Evolutionary conservation across 1,140 invertebrate species (phyloP), one percentile per base, ranked within the genome.

Genomic region (Nebria ingens): DNA sequence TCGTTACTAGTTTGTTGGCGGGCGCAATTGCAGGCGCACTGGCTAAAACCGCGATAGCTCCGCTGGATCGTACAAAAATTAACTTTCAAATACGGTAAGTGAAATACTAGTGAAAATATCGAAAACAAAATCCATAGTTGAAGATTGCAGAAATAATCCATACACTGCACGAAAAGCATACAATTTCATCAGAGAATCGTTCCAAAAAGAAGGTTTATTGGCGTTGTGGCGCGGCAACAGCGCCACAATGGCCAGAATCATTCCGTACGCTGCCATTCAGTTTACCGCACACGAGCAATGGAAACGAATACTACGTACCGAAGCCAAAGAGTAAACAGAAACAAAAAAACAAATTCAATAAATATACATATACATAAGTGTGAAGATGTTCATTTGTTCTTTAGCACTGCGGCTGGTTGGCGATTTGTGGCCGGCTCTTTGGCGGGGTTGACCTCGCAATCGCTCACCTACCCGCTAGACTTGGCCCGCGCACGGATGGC

Each of bases 211-310:
- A 65, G 90, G 97, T 2, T 69, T 93, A 19, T 59, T 85, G 4
- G 86, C 86, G 56, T 72, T 99, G 57, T 99, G 94, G 93, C 76
- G 96, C 40, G 97, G 97, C 11, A 99, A 99, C 77, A 93, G 91
- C 58, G 97, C 96, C 1, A 98, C 95, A 0, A 94, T 99, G 92
- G 90, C 89, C 0, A 77, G 96, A 49, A 96, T 99, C 59, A 77
- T 98, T 34, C 97, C 97, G 1, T 97, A 98, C 73, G 93, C 96
- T 50, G 91, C 96, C 12, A 91, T 98, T 56, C 96, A 99, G 73
- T 99, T 98, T 70, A 87, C 92, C 0, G 83, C 94, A 19, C 93
- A 98, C 73, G 97, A 98, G 76, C 93, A 98, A 68, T 98, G 87
- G 82, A 96, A 97, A 70, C 77, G 80, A 57, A 67, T 94, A 2